Conservation (phyloP, 2,113 vertebrate species). For the Notothenia coriiceps region DNA sequence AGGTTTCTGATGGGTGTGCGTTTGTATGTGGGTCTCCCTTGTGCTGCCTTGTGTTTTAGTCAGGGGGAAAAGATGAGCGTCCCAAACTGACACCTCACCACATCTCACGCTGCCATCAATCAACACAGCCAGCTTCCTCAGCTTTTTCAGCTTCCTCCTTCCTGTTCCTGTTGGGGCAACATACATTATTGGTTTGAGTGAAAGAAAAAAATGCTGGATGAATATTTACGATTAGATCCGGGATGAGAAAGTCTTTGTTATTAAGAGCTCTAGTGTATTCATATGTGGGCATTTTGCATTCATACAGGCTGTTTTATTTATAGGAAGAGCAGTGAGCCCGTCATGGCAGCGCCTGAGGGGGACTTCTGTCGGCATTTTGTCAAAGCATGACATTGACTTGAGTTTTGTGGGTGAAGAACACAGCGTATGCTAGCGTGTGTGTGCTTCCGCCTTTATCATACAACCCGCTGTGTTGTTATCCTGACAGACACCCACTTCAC, state of each 20-base stretch:
- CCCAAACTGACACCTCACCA: conserved; percentile 56
- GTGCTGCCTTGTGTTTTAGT: conserved; percentile 58
- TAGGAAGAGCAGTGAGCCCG: conserved; percentile 32
- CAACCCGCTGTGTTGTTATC: conserved; percentile 51
- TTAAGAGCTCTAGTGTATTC: conserved; percentile 29
- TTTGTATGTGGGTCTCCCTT: conserved; percentile 30
- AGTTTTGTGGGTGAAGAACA: conserved; percentile 37
- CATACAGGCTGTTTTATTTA: conserved; percentile 41
- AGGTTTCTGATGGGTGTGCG: conserved; percentile 53
- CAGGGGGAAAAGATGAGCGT: conserved; percentile 50
- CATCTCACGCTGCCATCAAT: conserved; percentile 62
- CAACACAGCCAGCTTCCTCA: conserved; percentile 43
- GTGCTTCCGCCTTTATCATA: conserved; percentile 45
- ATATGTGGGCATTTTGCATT: conserved; percentile 14
- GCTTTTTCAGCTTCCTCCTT: neutral
- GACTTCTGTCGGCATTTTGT: conserved; percentile 50
- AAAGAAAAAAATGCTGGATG: conserved; percentile 9
- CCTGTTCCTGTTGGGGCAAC: conserved; percentile 8
- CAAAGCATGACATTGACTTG: conserved; percentile 43
- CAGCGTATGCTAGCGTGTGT: conserved; percentile 14
- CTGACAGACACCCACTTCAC: conserved; percentile 73
- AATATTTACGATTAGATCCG: conserved; percentile 34
- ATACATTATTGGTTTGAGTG: conserved; percentile 40
- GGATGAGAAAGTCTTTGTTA: conserved; percentile 17
- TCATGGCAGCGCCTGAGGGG: conserved; percentile 21